Conservation (phyloP, 92 coral and sea anemone species). For the Actinernus sp. region DNA sequence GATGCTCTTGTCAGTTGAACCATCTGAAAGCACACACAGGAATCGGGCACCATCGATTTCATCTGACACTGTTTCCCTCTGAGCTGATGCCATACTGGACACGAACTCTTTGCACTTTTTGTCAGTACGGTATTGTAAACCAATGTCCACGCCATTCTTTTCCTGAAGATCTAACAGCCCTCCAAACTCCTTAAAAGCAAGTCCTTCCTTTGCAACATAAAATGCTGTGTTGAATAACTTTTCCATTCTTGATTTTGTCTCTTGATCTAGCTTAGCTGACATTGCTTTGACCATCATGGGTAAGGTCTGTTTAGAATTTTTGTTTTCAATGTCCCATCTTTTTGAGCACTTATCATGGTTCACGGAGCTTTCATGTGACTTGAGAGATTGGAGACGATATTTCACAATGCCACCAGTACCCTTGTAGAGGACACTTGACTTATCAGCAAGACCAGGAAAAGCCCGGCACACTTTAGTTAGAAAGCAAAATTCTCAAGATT, state of each 20-base stretch:
- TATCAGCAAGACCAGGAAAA: no score
- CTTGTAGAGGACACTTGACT: no score
- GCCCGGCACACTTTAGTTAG: no score
- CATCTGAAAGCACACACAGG: conserved; percentile 20
- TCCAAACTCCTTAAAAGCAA: conserved; percentile 15
- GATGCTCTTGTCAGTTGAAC: conserved; percentile 28
- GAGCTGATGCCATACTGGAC: conserved; percentile 22
- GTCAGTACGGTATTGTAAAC: conserved; percentile 17
- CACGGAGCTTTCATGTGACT: background rate
- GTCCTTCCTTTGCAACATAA: conserved; percentile 24
- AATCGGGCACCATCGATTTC: conserved; percentile 26
- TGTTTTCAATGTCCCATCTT: conserved; percentile 1
- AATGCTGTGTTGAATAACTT: conserved; percentile 23
- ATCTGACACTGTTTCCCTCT: conserved; percentile 6
- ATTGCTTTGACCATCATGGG: background rate
- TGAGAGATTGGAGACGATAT: no score
- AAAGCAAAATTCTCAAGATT: no score
- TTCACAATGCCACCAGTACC: no score
- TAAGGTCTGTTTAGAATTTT: background rate
- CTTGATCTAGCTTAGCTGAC: background rate
- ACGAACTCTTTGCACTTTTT: conserved; percentile 14
- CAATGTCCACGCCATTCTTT: conserved; percentile 33
- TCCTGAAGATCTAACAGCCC: conserved; percentile 28
- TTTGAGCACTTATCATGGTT: background rate
- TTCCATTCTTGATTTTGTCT: background rate